Evolutionary conservation across 2,797 vertebrate genomes (phyloP).

Genomic region (Tapirus indicus): DNA sequence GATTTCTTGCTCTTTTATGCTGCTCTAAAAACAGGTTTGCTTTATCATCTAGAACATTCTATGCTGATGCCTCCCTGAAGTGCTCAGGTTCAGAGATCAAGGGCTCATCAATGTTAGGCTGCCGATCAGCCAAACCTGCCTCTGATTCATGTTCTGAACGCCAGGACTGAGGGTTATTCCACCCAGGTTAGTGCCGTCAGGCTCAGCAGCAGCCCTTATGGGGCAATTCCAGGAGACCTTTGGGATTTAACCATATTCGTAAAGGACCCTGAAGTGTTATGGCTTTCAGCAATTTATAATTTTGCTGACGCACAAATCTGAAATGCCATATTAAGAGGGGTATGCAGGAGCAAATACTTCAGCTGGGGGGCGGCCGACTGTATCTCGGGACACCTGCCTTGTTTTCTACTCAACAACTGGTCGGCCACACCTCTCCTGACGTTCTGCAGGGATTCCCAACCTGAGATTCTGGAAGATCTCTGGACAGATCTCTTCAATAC

Average conservation of each 20-base stretch:
- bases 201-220: background rate
- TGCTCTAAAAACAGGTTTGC: background rate
- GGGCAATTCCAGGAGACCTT: background rate
- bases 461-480: background rate
- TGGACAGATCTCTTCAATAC: background rate
- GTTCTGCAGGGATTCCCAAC: background rate
- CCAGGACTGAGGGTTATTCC: background rate
- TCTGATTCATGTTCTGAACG: background rate
- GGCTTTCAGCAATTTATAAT: background rate
- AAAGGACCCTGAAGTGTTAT: background rate
- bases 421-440: background rate
- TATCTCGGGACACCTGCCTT: background rate
- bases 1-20: background rate
- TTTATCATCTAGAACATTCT: background rate
- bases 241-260: background rate
- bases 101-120: background rate
- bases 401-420: background rate
- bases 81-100: background rate
- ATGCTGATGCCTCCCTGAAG: background rate
- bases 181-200: background rate
- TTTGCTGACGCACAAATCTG: background rate
- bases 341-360: background rate
- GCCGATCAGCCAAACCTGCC: background rate
- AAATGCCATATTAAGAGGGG: background rate
- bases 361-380: background rate